Conservation (phyloP, 1,140 invertebrate genomes). For the Harpegnathos saltator region DNA sequence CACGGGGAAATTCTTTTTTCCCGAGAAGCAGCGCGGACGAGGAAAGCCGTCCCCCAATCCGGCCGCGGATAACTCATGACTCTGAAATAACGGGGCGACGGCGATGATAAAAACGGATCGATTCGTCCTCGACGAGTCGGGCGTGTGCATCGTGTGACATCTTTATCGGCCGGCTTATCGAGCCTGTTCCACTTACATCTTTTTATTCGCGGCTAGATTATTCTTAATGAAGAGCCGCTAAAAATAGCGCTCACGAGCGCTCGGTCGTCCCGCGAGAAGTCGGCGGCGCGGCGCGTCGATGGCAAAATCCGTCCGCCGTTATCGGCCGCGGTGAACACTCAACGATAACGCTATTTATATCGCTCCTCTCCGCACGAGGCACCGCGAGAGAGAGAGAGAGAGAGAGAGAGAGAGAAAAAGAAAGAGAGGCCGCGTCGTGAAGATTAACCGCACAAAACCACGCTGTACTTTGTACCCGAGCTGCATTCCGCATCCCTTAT, state of each 20-base stretch:
- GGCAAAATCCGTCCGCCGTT: constrained; percentile 37
- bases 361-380: constrained; percentile 20
- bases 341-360: constrained; percentile 55
- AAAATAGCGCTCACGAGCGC: constrained; percentile 23
- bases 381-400: no score
- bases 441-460: constrained; percentile 24
- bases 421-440: constrained; percentile 9
- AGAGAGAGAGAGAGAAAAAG: no score
- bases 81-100: constrained; percentile 4
- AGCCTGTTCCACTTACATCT: constrained; percentile 40
- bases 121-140: constrained; percentile 31
- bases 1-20: no score
- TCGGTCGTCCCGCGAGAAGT: constrained; percentile 48
- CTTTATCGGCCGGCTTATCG: constrained; percentile 37
- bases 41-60: background rate
- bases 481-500: background rate
- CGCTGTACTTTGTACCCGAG: constrained; percentile 29
- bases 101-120: constrained; percentile 34
- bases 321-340: constrained; percentile 32
- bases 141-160: constrained; percentile 15
- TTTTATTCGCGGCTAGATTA: constrained; percentile 45
- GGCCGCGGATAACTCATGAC: constrained; percentile 13
- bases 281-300: constrained; percentile 12
- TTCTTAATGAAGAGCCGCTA: constrained; percentile 45
- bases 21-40: no score